Evolutionary conservation across 2,888 invertebrate genomes (phyloP).

Genomic region (Amphimallon solstitiale): DNA sequence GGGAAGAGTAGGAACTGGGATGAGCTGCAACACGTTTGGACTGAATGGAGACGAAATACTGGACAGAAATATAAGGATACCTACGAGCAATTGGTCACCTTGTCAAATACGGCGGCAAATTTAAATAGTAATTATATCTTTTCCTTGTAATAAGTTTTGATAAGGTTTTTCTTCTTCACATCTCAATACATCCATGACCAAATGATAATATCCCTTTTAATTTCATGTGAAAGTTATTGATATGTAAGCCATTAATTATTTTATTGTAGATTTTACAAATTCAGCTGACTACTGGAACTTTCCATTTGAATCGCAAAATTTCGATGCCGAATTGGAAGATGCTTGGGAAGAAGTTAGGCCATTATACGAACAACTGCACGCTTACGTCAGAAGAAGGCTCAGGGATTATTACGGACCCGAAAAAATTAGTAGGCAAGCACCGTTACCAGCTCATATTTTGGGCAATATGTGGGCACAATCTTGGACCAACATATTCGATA

Average conservation of each 20-base stretch:
- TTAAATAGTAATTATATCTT: conserved; percentile 76
- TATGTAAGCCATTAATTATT: no score
- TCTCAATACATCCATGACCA: no score
- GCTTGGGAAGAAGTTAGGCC: conserved; percentile 88
- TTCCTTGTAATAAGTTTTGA: no score
- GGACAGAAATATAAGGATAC: conserved; percentile 81
- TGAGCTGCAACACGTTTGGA: conserved; percentile 88
- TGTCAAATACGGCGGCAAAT: conserved; percentile 83
- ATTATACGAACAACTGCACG: conserved; percentile 87
- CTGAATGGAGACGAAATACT: conserved; percentile 88
- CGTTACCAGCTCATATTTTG: conserved; percentile 85
- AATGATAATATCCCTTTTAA: no score
- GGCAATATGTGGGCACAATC: conserved; percentile 94
- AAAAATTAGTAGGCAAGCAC: conserved; percentile 80
- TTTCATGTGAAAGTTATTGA: no score
- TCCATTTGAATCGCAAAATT: conserved; percentile 81
- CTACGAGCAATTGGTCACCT: conserved; percentile 80
- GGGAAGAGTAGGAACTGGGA: conserved; percentile 86
- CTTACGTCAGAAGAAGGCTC: conserved; percentile 86
- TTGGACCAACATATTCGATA: conserved; percentile 76
- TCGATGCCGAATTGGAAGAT: conserved; percentile 81
- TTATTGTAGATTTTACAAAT: conserved; percentile 74
- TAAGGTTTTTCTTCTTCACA: no score
- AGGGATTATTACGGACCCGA: conserved; percentile 87
- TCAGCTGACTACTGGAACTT: conserved; percentile 91